Evolutionary conservation across 2,113 vertebrate species (phyloP), one percentile per base, ranked within the genome.

Genomic region (Falcunculus frontatus): DNA sequence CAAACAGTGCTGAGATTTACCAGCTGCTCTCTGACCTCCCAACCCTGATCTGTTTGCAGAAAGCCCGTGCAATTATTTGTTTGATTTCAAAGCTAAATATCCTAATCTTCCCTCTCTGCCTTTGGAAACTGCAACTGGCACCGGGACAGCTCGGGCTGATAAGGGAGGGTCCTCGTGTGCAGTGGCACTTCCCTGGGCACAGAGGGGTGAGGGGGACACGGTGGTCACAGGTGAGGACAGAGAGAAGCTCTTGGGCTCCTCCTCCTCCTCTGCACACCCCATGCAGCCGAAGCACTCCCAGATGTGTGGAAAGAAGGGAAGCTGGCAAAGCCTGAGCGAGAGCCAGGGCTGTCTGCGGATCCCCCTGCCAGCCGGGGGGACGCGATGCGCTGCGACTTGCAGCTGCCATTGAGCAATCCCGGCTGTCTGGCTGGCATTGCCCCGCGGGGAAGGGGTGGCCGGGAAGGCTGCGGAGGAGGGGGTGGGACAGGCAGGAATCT

Each of bases 51-150:
- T 95, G 96, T 95, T 97, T 96, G 90, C 85, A 75, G 53, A 88
- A 77, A 88, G 72, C 68, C 93, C 77, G 47, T 55, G 85, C 79
- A 92, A 95, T 95, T 96, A 95, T 92, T 96, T 96, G 95, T 93
- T 94, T 92, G 95, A 88, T 95, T 96, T 90, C 69, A 32, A 89
- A 94, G 75, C 82, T 92, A 94, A 96, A 95, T 83, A 93, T 18
- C 13, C 49, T 84, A 77, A 90, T 94, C 90, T 90, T 50, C 76
- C n/a, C 65, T 83, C 37, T 84, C 49, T 13, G 62, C 32, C 74
- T 83, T 46, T 6, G 68, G 32, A 44, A 70, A 23, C 25, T 41
- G 55, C 55, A 60, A 7, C 92, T 53, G 85, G 46, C 59, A 64
- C 17, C 20, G 6, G 52, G 76, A 27, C 65, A 63, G 70, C 88